Evolutionary conservation across 2,797 vertebrate species (phyloP), one percentile per base, ranked within the genome.

Genomic region (Eupleurogrammus muticus): DNA sequence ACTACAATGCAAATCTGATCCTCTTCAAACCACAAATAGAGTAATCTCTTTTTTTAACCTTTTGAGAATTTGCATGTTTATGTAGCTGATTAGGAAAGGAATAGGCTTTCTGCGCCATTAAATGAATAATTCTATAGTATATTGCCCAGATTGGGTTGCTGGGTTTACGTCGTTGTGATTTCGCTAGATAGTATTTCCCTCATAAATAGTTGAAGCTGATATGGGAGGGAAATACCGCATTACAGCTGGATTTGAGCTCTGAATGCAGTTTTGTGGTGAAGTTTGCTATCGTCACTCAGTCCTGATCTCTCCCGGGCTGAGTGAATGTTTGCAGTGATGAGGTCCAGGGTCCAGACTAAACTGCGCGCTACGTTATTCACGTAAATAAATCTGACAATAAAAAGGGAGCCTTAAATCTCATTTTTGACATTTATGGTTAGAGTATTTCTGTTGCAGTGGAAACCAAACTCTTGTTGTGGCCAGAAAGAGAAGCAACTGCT

Each of bases 361-460:
- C 83, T 63, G 36, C 44, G 53, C 52, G 47, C n/a, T 55, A 52
- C 23, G n/a, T 23, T n/a, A 54, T 65, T 67, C 42, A 49, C 34
- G 52, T 36, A 73, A 75, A 74, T 72, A 84, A 81, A 84, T 56
- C 55, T 19, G 19, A 23, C 50, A 66, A 71, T 53, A 47, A 75
- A 47, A 75, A 51, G 5, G 20, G 58, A 79, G 16, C 21, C 21
- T 52, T 54, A 19, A 12, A 62, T 82, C 67, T 52, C 5, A 0
- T 35, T 69, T n/a, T 32, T 50, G 73, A 70, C 73, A 35, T 78
- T 76, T 51, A 44, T 34, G 58, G 34, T 21, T 73, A 63, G 77
- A 73, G 19, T 69, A 70, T 73, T 84, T 70, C 24, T 52, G 65
- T 53, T 53, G 13, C 70, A 14, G 20, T 70, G 69, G 86, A 82